Evolutionary conservation across 1,140 invertebrate species (phyloP).

Genomic region (Drosophila prosaltans): DNA sequence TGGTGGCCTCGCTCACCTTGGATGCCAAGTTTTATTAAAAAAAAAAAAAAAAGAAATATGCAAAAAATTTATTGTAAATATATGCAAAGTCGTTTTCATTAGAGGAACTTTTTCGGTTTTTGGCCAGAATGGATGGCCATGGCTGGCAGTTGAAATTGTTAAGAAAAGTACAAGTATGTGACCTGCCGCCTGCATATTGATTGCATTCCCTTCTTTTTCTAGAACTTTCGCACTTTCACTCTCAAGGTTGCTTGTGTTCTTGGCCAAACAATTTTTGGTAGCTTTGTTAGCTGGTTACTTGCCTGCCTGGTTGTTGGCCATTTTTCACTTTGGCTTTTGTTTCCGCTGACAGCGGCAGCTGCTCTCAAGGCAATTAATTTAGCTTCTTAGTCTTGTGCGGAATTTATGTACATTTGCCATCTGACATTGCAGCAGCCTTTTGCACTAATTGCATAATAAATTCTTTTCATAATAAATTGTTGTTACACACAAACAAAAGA

Average conservation of each 20-base stretch:
- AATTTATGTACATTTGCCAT: slow-evolving; percentile 36
- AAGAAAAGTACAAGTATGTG: slow-evolving; percentile 3
- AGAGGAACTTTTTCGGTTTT: too few relatives aligned
- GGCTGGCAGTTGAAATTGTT: background rate
- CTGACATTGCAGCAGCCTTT: slow-evolving; percentile 11
- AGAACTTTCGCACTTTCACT: slow-evolving; percentile 6
- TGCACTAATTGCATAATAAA: slow-evolving; percentile 78
- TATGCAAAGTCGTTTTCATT: too few relatives aligned
- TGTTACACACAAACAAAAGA: slow-evolving; percentile 10
- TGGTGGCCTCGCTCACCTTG: slow-evolving; percentile 40
- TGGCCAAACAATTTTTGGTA: background rate
- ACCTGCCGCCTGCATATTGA: background rate
- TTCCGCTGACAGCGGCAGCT: slow-evolving; percentile 51
- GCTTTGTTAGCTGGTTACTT: background rate
- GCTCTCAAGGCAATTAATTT: slow-evolving; percentile 34
- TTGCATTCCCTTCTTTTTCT: background rate
- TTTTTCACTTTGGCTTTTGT: slow-evolving; percentile 34
- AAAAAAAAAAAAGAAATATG: slow-evolving; percentile 16
- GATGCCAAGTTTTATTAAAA: slow-evolving; percentile 65
- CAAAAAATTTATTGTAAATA: too few relatives aligned
- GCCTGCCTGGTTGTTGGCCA: background rate
- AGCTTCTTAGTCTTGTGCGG: slow-evolving; percentile 36
- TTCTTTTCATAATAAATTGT: slow-evolving; percentile 62
- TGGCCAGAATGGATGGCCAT: background rate
- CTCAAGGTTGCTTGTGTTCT: slow-evolving; percentile 6